phyloP scores from a whole-genome alignment of 2,113 vertebrate species.

The Sisor rabdophorus region DNA sequence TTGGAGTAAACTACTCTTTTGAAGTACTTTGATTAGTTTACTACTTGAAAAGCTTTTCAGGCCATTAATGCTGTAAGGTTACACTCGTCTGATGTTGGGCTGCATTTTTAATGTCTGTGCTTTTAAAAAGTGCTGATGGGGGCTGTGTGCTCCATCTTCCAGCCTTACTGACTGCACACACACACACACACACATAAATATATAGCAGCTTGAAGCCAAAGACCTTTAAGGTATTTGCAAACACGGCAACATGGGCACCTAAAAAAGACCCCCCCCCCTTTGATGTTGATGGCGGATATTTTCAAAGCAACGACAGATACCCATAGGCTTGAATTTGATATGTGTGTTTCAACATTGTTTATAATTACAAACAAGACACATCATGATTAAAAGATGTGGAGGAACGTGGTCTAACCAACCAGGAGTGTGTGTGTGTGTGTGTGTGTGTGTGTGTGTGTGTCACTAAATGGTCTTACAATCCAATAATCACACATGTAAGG shows the following conservation, averaged over 20 bases:
- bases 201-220: slow-evolving; percentile 59
- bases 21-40: slow-evolving; percentile 43
- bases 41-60: slow-evolving; percentile 50
- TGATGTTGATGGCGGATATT: slow-evolving; percentile 65
- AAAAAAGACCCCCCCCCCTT: slow-evolving; percentile 61
- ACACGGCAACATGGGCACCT: slow-evolving; percentile 59
- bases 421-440: slow-evolving; percentile 32
- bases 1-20: slow-evolving; percentile 37
- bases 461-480: no score
- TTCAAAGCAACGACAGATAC: slow-evolving; percentile 70
- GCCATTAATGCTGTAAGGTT: slow-evolving; percentile 44
- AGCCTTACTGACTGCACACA: slow-evolving; percentile 54
- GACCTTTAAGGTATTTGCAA: slow-evolving; percentile 73
- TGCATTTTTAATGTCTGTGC: slow-evolving; percentile 55
- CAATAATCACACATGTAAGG: background rate
- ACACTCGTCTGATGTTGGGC: slow-evolving; percentile 55
- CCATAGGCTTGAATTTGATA: slow-evolving; percentile 77
- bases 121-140: slow-evolving; percentile 47
- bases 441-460: background rate
- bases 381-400: slow-evolving; percentile 75
- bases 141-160: slow-evolving; percentile 39
- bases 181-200: background rate
- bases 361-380: slow-evolving; percentile 74
- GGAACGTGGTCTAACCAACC: slow-evolving; percentile 50
- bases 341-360: slow-evolving; percentile 66